Base-by-base conservation (phyloP, 2,113 vertebrate genomes). In the Hippopotamus amphibius region DNA sequence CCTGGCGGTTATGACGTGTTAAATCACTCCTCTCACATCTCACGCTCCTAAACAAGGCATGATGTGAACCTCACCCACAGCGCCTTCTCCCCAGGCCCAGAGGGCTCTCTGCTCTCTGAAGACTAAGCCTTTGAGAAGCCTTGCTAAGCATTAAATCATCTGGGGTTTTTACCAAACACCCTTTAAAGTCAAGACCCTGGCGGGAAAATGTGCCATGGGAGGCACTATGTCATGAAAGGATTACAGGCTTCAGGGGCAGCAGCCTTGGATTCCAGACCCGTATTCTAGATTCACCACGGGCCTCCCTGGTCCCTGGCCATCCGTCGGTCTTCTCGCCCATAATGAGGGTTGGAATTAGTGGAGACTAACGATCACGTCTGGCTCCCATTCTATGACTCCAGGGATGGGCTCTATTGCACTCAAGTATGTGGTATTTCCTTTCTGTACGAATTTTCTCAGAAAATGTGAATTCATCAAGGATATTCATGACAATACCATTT, bases 401-500 rank as follows among this genome's bases (percentile, higher is more conserved):
- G 28, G 55, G 26, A 85, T 19, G 15, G 63, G 22, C 50, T 80
- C 3, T 21, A 48, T 50, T 33, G 11, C 57, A 57, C 13, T 76
- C 11, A 63, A 57, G 37, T 33, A 41, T 3, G 21, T 48, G 4
- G 46, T n/a, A 21, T 22, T 77, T 91, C 61, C 59, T 93, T 80
- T 92, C n/a, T 14, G 9, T 48, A n/a, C 41, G 88, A 74, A 41
- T 41, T 66, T 89, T 87, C 72, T 87, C 69, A 82, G 84, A 77
- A 95, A 97, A 95, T 14, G 63, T 26, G 41, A 92, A 43, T 33
- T 50, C 22, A 87, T 77, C 93, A 95, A 53, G 89, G 74, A 71
- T 63, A 30, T 30, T 83, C 80, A 1, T 15, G 81, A 72, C 61
- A 65, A 26, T 57, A 66, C 74, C 26, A 22, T 53, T 37, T 21